Evolutionary conservation across 2,888 invertebrate genomes (phyloP).

Genomic region (Odontocolon sp.): DNA sequence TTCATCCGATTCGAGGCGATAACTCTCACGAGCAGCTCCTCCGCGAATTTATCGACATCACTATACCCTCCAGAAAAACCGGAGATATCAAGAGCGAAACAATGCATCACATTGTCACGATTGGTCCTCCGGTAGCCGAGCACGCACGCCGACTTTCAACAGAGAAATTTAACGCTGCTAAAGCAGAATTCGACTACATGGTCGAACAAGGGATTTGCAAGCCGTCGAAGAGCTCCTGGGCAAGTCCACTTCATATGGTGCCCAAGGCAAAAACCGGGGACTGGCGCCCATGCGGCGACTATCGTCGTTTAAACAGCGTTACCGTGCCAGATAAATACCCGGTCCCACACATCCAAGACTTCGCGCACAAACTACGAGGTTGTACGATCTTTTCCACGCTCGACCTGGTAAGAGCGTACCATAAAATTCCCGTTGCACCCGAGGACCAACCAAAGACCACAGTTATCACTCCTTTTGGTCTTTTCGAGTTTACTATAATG

Average conservation of each 20-base stretch:
- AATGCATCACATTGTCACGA: conserved; percentile 71
- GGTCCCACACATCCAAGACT: conserved; percentile 67
- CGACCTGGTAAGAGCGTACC: conserved; percentile 64
- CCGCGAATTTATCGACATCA: conserved; percentile 35
- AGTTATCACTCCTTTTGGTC: no score
- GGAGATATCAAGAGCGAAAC: background rate
- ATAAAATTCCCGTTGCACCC: conserved; percentile 72
- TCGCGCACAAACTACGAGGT: conserved; percentile 53
- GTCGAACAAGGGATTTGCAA: conserved; percentile 76
- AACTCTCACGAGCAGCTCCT: conserved; percentile 12
- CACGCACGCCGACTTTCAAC: conserved; percentile 72
- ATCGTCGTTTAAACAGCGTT: conserved; percentile 65
- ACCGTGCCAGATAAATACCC: conserved; percentile 71
- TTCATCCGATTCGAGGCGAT: background rate
- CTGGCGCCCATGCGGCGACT: conserved; percentile 68
- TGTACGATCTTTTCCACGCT: conserved; percentile 62
- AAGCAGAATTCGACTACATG: conserved; percentile 71
- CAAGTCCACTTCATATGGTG: conserved; percentile 74
- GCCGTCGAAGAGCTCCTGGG: conserved; percentile 77
- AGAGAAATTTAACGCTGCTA: conserved; percentile 71
- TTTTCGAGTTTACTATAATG: no score
- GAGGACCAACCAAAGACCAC: no score
- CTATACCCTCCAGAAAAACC: background rate
- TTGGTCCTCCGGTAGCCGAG: conserved; percentile 72
- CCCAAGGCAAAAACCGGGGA: conserved; percentile 65